Conservation (phyloP, 2,888 invertebrate genomes). For the Spialia ferax region DNA sequence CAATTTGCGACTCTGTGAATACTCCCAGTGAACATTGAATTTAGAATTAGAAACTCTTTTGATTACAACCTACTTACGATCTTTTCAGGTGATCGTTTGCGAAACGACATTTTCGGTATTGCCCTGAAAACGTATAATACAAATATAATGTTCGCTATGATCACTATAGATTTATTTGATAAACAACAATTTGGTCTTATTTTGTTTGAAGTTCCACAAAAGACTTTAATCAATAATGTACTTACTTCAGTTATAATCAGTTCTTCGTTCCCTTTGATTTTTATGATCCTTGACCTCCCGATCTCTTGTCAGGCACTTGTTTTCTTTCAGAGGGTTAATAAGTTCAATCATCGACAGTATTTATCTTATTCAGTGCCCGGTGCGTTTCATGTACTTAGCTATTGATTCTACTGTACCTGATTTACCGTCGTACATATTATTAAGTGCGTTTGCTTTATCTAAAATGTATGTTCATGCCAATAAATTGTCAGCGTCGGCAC, state of each 20-base stretch:
- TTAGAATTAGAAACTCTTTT: slow-evolving; percentile 7
- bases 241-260: slow-evolving; percentile 8
- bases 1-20: slow-evolving; percentile 25
- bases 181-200: too few relatives aligned
- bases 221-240: slow-evolving; percentile 5
- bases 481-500: slow-evolving; percentile 1
- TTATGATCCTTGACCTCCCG: slow-evolving; percentile 14
- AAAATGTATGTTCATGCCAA: slow-evolving; percentile 1
- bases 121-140: too few relatives aligned
- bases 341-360: slow-evolving; percentile 22
- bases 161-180: too few relatives aligned
- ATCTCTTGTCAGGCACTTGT: slow-evolving; percentile 27
- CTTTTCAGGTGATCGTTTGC: background rate
- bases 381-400: background rate
- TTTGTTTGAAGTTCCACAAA: too few relatives aligned
- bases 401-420: background rate
- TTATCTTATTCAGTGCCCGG: background rate
- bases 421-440: background rate
- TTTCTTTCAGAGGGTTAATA: slow-evolving; percentile 33
- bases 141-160: background rate
- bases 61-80: slow-evolving; percentile 1
- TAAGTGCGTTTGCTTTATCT: background rate
- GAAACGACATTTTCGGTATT: too few relatives aligned
- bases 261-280: slow-evolving; percentile 26
- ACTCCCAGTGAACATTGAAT: background rate